Evolutionary conservation across 2,113 vertebrate species (phyloP), one percentile per base, ranked within the genome.

Genomic region (Calonectris borealis): DNA sequence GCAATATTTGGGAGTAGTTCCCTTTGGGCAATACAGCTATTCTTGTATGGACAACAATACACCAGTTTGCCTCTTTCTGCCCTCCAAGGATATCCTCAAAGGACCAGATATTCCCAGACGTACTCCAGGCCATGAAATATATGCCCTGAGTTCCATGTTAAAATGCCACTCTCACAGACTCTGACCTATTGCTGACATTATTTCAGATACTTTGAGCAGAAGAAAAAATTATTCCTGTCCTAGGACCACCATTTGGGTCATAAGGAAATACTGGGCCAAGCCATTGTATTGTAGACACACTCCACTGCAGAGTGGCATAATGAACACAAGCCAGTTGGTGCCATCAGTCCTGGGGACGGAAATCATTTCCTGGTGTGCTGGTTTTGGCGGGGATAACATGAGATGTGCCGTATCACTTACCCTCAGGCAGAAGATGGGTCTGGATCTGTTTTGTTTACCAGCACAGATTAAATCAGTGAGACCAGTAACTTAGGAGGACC

Each of bases 211-310:
- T 64, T 75, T 31, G 14, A 88, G 24, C 2, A 9, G 0, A 22
- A 60, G 54, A 46, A 31, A 51, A 24, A 69, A 31, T 6, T 5
- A n/a, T 52, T 76, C 13, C 32, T 44, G 14, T 61, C 21, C 27
- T 81, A 13, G 20, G 58, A 73, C 17, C 7, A 66, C 26, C 6
- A 25, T 54, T 78, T 95, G 4, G 9, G n/a, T 49, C 57, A 38
- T 49, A 52, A 60, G 49, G 42, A 58, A 58, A 58, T 64, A 69
- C 14, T 58, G 83, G 24, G 46, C 16, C 58, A 49, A 54, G n/a
- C 16, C 18, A 31, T 1, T 0, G 0, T 31, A 34, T 16, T 19
- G 19, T 16, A 90, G 60, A 24, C 34, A 69, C 13, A 44, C 9
- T 65, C 25, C 17, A 18, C 31, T 65, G n/a, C 58, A 60, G 20